Conservation (phyloP, 2,888 invertebrate genomes). For the Limnephilus lunatus region DNA sequence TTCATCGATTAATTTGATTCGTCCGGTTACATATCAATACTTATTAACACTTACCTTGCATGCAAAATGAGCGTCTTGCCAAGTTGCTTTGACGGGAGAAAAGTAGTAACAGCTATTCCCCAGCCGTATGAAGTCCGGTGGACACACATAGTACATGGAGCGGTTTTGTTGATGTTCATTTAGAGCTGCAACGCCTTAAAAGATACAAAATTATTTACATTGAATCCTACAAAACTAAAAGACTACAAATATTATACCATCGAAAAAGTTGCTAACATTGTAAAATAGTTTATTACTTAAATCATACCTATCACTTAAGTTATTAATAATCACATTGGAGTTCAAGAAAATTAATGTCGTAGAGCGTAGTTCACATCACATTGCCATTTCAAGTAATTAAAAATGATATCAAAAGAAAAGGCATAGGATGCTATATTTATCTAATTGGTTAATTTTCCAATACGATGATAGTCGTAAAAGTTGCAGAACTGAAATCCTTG, state of each 20-base stretch:
- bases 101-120: conserved; percentile 88
- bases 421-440: not conserved
- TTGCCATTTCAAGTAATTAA: not conserved
- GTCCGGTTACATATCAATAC: too few relatives aligned
- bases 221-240: not conserved
- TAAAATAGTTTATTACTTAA: not conserved
- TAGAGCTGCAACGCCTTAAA: not conserved
- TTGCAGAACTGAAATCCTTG: not conserved
- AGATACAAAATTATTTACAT: not conserved
- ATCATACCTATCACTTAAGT: not conserved
- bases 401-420: not conserved
- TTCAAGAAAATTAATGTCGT: not conserved
- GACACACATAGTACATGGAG: conserved; percentile 78
- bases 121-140: conserved; percentile 82
- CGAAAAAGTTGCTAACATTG: not conserved
- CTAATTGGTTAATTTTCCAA: not conserved
- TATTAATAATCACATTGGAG: not conserved
- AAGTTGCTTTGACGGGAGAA: conserved; percentile 81
- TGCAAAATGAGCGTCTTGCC: conserved; percentile 84
- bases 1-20: too few relatives aligned
- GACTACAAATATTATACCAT: not conserved
- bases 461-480: not conserved
- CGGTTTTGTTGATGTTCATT: conserved; percentile 20
- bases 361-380: not conserved
- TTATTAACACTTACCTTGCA: conserved; percentile 77